phyloP scores from a whole-genome alignment of 1,140 invertebrate genomes.

The Apis cerana region DNA sequence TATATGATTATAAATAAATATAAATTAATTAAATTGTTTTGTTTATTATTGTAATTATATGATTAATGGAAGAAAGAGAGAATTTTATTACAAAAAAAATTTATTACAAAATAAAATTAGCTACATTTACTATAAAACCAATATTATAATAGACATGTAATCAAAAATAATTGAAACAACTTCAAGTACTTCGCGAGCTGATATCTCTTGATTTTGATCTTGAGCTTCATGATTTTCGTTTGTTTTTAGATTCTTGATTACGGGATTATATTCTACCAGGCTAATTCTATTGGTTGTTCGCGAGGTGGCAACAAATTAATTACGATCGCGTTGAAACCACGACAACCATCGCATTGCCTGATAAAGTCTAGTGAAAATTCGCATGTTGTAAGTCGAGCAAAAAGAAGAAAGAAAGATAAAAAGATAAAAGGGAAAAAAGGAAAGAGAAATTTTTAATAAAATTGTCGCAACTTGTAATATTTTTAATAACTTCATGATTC shows the following conservation, averaged over 20 bases:
- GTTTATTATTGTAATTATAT: too few relatives aligned
- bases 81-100: too few relatives aligned
- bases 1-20: too few relatives aligned
- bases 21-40: too few relatives aligned
- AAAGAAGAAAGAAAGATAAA: neutral
- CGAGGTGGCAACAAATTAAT: conserved; percentile 39
- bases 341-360: conserved; percentile 16
- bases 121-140: too few relatives aligned
- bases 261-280: neutral
- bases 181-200: neutral
- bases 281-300: conserved; percentile 2
- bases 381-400: neutral
- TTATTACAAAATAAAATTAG: too few relatives aligned
- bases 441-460: neutral
- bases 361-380: conserved; percentile 8
- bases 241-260: neutral
- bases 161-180: neutral
- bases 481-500: conserved; percentile 13
- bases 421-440: neutral
- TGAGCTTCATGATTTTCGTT: neutral
- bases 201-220: neutral
- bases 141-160: too few relatives aligned
- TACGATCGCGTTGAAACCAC: conserved; percentile 35
- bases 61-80: too few relatives aligned
- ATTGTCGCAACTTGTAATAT: neutral